These are phyloP conservation scores for Neopelma chrysocephalum DNA, from an alignment of 2,797 vertebrate species.

Conservation along the genomic window DNA sequence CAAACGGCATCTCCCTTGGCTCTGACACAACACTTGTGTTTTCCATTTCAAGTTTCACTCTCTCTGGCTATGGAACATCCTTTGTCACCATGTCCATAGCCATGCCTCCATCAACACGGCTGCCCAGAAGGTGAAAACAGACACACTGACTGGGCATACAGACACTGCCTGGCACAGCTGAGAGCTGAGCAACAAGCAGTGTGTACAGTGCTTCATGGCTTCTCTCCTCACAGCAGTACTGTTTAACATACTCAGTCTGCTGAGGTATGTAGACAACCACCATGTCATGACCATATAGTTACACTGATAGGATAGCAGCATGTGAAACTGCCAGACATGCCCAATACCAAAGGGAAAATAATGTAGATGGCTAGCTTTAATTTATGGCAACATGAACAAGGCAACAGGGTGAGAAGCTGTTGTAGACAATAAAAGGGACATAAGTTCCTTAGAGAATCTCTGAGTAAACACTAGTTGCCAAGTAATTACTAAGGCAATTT, in stretches of 20 bases:
- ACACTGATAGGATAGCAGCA: neutral
- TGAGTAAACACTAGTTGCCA: neutral
- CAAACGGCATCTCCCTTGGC: neutral
- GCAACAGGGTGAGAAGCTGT: neutral
- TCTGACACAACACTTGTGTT: accelerated
- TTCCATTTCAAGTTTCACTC: neutral
- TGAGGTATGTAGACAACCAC: neutral
- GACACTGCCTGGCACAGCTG: too few species aligned
- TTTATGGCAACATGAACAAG: neutral
- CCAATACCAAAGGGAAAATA: neutral
- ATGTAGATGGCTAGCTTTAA: neutral
- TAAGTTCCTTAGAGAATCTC: neutral
- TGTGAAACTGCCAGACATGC: neutral
- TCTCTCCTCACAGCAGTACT: neutral
- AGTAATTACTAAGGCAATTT: neutral
- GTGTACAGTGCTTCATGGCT: neutral
- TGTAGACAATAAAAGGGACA: neutral
- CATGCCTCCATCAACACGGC: accelerated
- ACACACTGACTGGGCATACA: too few species aligned
- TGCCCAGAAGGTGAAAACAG: neutral
- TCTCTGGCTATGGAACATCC: neutral
- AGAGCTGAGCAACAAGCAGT: neutral
- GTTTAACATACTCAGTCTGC: neutral
- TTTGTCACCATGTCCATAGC: neutral
- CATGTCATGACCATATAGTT: accelerated